These are phyloP conservation scores for Orius laevigatus DNA, from an alignment of 1,140 invertebrate species.

Conservation along the genomic window DNA sequence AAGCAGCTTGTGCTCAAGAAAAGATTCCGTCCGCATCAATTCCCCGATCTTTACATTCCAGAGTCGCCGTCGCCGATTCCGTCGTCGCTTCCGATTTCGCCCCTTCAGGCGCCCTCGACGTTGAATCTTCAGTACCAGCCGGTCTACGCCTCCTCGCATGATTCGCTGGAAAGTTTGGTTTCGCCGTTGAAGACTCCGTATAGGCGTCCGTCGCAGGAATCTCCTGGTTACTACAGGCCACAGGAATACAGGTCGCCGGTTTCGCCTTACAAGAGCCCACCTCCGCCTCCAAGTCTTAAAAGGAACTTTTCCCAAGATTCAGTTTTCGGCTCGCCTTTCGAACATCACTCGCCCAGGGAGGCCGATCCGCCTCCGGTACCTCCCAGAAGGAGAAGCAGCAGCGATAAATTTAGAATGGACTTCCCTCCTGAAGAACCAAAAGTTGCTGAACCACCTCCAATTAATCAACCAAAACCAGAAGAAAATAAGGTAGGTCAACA, in stretches of 20 bases:
- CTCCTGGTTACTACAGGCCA: neutral
- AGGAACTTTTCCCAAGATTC: neutral
- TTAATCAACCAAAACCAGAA: neutral
- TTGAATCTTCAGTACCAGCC: constrained; percentile 6
- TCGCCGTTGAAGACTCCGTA: neutral
- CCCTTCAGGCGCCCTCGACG: constrained; percentile 3
- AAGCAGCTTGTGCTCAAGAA: constrained; percentile 70
- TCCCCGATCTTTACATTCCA: neutral
- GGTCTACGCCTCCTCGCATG: constrained; percentile 5
- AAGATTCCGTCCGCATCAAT: constrained; percentile 37
- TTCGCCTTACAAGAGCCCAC: neutral
- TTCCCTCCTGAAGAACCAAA: constrained; percentile 14
- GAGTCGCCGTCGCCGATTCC: constrained; percentile 11
- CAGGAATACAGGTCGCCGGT: neutral
- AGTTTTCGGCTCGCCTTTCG: neutral
- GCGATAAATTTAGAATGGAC: constrained; percentile 27
- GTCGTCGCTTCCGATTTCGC: constrained; percentile 13
- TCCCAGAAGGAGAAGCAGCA: constrained; percentile 34
- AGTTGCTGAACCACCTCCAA: neutral
- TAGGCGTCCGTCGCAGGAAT: neutral
- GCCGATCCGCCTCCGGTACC: constrained; percentile 34
- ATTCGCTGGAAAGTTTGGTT: neutral
- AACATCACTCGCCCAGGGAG: constrained; percentile 7
- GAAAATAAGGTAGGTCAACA: constrained; percentile 1
- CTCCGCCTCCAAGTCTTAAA: neutral